Percentiles rank a stretch among this genome's conserved stretches.
Evolutionary conservation across 1,140 invertebrate species (phyloP).

Genomic region (Orchesella cincta): DNA sequence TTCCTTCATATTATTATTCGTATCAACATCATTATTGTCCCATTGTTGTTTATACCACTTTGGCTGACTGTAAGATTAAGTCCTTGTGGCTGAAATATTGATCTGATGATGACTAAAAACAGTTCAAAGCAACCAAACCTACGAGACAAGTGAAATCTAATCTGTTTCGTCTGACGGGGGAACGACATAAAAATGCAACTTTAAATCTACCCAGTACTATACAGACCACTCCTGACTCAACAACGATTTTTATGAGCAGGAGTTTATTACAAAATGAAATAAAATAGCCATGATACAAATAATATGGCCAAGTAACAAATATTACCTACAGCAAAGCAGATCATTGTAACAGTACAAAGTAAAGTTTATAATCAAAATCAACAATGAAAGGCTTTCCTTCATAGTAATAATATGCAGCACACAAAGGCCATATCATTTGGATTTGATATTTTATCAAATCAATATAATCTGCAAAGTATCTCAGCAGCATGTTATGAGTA

Average conservation of each 20-base stretch:
- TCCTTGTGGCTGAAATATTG: neutral
- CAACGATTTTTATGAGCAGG: neutral
- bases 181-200: neutral
- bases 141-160: constrained; percentile 17
- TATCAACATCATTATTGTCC: constrained; percentile 5
- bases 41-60: constrained; percentile 3
- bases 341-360: too few relatives aligned
- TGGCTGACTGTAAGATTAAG: neutral
- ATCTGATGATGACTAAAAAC: constrained; percentile 2
- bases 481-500: too few relatives aligned
- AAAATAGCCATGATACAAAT: neutral
- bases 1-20: too few relatives aligned
- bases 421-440: too few relatives aligned
- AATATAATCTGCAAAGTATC: neutral
- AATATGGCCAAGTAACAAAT: too few relatives aligned
- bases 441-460: too few relatives aligned
- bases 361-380: neutral
- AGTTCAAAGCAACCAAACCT: constrained; percentile 5
- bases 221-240: constrained; percentile 16
- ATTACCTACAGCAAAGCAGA: too few relatives aligned
- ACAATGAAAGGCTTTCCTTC: neutral
- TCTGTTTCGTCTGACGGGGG: neutral
- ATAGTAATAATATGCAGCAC: too few relatives aligned
- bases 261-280: constrained; percentile 4
- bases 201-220: neutral